phyloP scores from a whole-genome alignment of 2,113 vertebrate genomes.

The Loxodonta africana region DNA sequence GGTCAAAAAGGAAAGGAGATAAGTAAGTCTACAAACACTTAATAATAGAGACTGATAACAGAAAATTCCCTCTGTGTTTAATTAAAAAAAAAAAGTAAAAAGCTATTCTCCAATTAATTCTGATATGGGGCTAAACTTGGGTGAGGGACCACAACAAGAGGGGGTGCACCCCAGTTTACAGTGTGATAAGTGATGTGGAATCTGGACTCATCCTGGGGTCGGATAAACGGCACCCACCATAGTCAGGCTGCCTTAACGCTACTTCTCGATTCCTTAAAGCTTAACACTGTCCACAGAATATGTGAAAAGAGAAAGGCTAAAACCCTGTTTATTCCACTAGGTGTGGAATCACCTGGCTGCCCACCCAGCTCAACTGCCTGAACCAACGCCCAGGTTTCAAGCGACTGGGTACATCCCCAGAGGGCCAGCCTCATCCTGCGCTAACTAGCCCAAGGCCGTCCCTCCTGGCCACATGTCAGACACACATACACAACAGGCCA shows the following conservation, averaged over 20 bases:
- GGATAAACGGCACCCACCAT: too few species aligned
- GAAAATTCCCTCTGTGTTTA: not conserved
- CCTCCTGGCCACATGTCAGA: not conserved
- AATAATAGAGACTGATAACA: not conserved
- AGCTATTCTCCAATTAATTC: not conserved
- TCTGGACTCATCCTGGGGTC: not conserved
- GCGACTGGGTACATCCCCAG: not conserved
- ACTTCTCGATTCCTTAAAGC: not conserved
- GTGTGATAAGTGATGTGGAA: not conserved
- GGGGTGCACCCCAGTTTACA: not conserved
- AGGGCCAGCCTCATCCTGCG: not conserved
- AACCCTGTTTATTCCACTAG: not conserved
- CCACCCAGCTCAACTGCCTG: too few species aligned
- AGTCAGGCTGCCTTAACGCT: not conserved
- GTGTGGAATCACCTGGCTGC: not conserved
- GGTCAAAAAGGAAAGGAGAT: not conserved
- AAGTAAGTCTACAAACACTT: not conserved
- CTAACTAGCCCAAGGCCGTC: too few species aligned
- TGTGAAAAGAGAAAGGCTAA: not conserved
- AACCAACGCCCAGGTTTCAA: fast-evolving
- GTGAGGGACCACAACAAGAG: not conserved
- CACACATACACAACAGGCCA: not conserved
- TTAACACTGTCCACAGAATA: not conserved
- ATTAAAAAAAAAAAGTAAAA: not conserved
- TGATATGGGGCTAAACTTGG: not conserved